Evolutionary conservation across 2,797 vertebrate genomes (phyloP), one percentile per base, ranked within the genome.

Genomic region (Xiphophorus birchmanni): DNA sequence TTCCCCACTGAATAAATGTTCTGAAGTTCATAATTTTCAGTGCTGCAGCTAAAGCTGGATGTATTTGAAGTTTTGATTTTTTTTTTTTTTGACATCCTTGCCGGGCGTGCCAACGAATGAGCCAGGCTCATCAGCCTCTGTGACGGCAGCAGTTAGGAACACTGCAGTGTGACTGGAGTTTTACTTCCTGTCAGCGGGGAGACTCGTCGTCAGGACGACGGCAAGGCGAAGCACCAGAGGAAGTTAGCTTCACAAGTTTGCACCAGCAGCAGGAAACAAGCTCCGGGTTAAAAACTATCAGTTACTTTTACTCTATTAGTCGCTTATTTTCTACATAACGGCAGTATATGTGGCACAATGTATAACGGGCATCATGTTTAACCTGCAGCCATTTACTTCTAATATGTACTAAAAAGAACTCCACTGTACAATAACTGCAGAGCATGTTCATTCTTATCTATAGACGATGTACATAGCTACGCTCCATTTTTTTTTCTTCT

Each of bases 381-480:
- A 92, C 88, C 94, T 90, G 87, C 92, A 92, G 89, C 91, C 86
- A 83, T 93, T 94, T 92, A 92, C 94, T 95, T 94, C 86, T 91
- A 90, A 89, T 93, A 92, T 92, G 92, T 92, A 89, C 92, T 85
- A 89, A 91, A 85, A 87, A 81, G 82, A 91, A 94, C 91, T 93
- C 91, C 94, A 92, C 89, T 95, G 93, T 95, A 95, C 93, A 93
- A 94, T 94, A 95, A 90, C 89, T 83, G 90, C 93, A 92, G 91
- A 93, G 95, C 96, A 94, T 94, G 94, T 94, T 94, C 92, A 93
- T 94, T 93, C 89, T 94, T 92, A 90, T 90, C 92, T 94, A 91
- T 89, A 94, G 90, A 93, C 82, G n/a, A 93, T 96, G 95, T 96
- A 95, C 94, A 95, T 94, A 95, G 94, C 92, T 87, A 91, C 78